Conservation (phyloP, 2,113 vertebrate genomes). For the Trochalopteron elliotii region DNA sequence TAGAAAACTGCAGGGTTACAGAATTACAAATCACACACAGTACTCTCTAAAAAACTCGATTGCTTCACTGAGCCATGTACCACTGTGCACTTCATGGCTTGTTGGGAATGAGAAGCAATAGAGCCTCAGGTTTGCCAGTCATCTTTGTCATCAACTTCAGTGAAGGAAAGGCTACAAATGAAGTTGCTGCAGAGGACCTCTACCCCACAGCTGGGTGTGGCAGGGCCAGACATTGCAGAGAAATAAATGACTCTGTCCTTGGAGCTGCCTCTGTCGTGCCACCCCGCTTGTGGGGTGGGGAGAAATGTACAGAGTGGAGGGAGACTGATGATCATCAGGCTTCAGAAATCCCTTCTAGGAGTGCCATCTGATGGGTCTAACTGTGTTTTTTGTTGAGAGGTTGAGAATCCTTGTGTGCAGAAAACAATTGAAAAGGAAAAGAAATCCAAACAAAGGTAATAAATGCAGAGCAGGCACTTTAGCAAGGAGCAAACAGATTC, state of each 20-base stretch:
- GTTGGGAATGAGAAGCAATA: neutral
- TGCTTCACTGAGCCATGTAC: neutral
- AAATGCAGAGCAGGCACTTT: slow-evolving; percentile 7
- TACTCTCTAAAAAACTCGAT: neutral
- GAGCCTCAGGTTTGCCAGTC: neutral
- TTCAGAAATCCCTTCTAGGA: neutral
- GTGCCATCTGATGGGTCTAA: neutral
- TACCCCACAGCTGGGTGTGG: neutral
- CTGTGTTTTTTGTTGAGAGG: neutral
- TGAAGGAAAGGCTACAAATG: neutral
- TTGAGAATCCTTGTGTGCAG: neutral
- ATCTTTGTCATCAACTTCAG: neutral
- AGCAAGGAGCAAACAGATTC: neutral
- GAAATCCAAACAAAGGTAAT: neutral
- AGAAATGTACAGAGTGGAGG: neutral
- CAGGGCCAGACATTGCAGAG: neutral
- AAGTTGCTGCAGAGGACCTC: neutral
- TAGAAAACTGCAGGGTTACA: neutral
- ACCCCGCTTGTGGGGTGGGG: too few species aligned
- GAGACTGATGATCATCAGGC: neutral
- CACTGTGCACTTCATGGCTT: neutral
- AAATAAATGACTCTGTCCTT: neutral
- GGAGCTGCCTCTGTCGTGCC: neutral
- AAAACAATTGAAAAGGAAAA: neutral
- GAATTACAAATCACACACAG: neutral